phyloP scores from a whole-genome alignment of 2,888 invertebrate species.

The Villa cingulata region DNA sequence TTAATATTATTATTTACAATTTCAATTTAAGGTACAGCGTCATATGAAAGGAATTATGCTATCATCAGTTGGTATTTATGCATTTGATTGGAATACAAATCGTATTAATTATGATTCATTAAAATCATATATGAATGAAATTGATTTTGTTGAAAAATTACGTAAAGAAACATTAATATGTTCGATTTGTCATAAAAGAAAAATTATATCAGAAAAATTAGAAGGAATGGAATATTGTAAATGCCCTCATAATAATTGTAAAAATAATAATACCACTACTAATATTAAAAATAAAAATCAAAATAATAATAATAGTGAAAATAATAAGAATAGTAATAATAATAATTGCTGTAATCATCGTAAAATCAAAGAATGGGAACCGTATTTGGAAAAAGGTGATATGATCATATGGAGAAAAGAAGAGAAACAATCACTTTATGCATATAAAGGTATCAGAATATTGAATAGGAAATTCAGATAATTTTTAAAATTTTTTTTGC shows the following conservation, averaged over 20 bases:
- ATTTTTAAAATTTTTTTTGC: not conserved
- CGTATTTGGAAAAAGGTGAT: constrained; percentile 65
- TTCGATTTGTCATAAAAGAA: constrained; percentile 36
- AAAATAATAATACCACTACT: not conserved
- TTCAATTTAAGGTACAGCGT: constrained; percentile 26
- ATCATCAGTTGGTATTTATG: constrained; percentile 40
- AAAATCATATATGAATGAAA: constrained; percentile 41
- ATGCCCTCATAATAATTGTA: constrained; percentile 20
- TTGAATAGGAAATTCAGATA: too few species aligned
- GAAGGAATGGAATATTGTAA: constrained; percentile 38
- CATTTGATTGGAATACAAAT: constrained; percentile 49
- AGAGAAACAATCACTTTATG: constrained; percentile 54
- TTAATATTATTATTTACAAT: too few species aligned
- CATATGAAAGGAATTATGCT: constrained; percentile 43
- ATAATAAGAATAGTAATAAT: not conserved
- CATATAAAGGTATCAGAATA: constrained; percentile 51
- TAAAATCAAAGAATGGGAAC: constrained; percentile 43
- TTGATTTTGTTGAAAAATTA: constrained; percentile 43
- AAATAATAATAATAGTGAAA: not conserved
- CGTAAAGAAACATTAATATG: constrained; percentile 42
- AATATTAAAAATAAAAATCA: not conserved
- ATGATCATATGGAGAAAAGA: constrained; percentile 70
- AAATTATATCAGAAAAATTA: constrained; percentile 32
- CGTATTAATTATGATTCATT: constrained; percentile 44
- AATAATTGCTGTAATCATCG: not conserved